Evolutionary conservation across 1,140 invertebrate species (phyloP).

Genomic region (Carposina sasakii): DNA sequence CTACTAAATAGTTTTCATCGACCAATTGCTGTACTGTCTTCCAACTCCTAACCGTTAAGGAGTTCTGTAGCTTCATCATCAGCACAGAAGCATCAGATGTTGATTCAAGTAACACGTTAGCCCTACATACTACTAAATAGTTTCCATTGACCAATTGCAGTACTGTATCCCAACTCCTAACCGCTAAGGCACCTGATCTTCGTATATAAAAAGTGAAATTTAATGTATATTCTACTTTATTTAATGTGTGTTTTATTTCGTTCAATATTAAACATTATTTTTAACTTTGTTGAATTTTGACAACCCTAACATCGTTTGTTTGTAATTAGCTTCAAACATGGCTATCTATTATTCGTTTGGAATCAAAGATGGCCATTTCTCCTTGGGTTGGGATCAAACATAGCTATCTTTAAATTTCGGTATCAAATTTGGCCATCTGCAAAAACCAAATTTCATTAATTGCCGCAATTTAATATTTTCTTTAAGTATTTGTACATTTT

Average conservation of each 20-base stretch:
- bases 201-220: not conserved
- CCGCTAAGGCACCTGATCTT: not conserved
- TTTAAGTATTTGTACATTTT: too few relatives aligned
- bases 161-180: not conserved
- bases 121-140: not conserved
- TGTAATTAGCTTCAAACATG: not conserved
- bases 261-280: not conserved
- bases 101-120: conserved; percentile 16
- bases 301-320: not conserved
- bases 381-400: not conserved
- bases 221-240: not conserved
- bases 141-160: not conserved
- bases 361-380: not conserved
- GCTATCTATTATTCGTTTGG: not conserved
- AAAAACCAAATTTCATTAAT: too few relatives aligned
- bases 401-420: not conserved
- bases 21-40: too few relatives aligned
- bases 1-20: too few relatives aligned
- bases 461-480: too few relatives aligned
- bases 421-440: not conserved
- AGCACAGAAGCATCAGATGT: conserved; percentile 16
- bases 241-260: not conserved
- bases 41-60: too few relatives aligned
- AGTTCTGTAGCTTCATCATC: too few relatives aligned
- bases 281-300: not conserved